Conservation (phyloP, 2,888 invertebrate species). For the Notodonta ziczac region DNA sequence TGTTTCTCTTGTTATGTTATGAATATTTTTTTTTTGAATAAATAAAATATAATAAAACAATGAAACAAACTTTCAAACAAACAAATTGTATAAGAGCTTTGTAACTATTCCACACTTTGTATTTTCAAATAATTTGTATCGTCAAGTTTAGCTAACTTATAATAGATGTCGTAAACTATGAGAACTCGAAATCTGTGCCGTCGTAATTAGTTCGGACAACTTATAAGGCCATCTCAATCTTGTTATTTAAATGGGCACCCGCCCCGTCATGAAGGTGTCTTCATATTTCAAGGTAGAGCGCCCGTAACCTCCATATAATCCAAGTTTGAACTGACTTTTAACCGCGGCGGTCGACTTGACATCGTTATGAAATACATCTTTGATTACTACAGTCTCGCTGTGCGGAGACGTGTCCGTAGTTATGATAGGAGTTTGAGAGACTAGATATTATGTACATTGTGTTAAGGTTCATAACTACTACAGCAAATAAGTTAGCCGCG, state of each 20-base stretch:
- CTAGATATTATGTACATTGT: constrained; percentile 66
- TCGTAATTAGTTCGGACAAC: constrained; percentile 36
- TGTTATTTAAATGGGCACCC: constrained; percentile 52
- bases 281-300: constrained; percentile 76
- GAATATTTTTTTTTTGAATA: too few relatives aligned
- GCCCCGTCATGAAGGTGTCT: constrained; percentile 43
- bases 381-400: constrained; percentile 23
- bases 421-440: constrained; percentile 47
- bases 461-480: constrained; percentile 69
- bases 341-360: constrained; percentile 58
- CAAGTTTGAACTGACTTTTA: constrained; percentile 67
- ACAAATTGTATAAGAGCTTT: too few relatives aligned
- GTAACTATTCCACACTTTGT: too few relatives aligned
- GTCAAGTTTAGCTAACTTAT: background rate
- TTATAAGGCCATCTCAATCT: constrained; percentile 48
- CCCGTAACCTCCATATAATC: constrained; percentile 59
- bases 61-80: too few relatives aligned
- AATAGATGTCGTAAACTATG: constrained; percentile 1
- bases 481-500: constrained; percentile 68
- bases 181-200: constrained; percentile 28
- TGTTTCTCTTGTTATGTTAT: too few relatives aligned
- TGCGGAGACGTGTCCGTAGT: constrained; percentile 40
- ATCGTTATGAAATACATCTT: constrained; percentile 50
- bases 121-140: background rate
- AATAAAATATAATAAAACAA: too few relatives aligned